phyloP scores from a whole-genome alignment of 1,140 invertebrate genomes.

The Arctopsyche grandis region DNA sequence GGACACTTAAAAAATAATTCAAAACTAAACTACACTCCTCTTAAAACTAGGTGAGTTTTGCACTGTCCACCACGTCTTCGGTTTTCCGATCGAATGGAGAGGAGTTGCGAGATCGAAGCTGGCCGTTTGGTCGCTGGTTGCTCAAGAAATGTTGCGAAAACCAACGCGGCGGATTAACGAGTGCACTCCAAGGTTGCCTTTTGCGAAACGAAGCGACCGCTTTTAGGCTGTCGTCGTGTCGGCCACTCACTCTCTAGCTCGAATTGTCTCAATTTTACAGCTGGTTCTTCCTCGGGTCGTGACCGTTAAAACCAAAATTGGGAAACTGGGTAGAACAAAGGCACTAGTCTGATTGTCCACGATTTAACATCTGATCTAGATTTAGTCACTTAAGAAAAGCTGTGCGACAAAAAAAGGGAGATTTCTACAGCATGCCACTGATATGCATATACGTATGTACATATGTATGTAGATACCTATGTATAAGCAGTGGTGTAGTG shows the following conservation, averaged over 20 bases:
- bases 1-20: no score
- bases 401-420: background rate
- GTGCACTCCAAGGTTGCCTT: background rate
- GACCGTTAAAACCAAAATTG: no score
- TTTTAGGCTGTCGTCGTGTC: background rate
- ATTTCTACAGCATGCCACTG: no score
- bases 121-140: background rate
- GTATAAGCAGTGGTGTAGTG: background rate
- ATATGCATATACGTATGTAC: background rate
- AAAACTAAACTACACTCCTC: no score
- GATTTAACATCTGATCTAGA: background rate
- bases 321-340: no score
- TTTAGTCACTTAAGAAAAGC: background rate
- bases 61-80: no score
- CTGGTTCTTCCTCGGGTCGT: background rate
- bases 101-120: no score
- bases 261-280: background rate
- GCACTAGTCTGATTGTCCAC: no score
- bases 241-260: background rate
- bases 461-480: background rate
- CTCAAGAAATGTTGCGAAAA: background rate
- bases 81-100: no score
- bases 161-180: background rate
- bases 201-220: background rate
- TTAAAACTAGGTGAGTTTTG: no score